Evolutionary conservation across 2,113 vertebrate genomes (phyloP).

Genomic region (Grammomys surdaster): DNA sequence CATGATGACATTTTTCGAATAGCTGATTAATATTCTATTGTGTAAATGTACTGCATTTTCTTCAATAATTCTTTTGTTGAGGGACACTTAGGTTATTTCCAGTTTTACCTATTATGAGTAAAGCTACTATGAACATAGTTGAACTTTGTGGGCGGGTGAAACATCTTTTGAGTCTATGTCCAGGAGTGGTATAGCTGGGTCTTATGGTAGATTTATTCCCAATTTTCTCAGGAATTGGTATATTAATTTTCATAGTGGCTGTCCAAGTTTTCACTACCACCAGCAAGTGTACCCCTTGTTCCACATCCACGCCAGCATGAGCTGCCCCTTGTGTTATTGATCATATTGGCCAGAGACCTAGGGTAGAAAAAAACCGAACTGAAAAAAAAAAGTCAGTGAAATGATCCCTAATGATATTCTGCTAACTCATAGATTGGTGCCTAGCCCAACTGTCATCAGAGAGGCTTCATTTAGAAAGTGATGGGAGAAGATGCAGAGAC

Average conservation of each 20-base stretch:
- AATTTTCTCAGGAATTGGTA: not conserved
- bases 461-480: not conserved
- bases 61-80: not conserved
- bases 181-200: not conserved
- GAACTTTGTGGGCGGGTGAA: not conserved
- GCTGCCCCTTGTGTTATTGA: not conserved
- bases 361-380: not conserved
- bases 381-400: not conserved
- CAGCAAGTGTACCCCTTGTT: not conserved
- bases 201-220: not conserved
- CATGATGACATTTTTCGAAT: not conserved
- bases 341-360: not conserved
- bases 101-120: not conserved
- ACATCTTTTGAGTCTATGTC: not conserved
- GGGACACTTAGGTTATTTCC: not conserved
- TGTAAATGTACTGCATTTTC: not conserved
- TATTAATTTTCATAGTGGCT: not conserved
- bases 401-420: not conserved
- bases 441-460: no score
- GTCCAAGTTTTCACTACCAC: not conserved
- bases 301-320: not conserved
- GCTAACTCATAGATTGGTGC: not conserved
- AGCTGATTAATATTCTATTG: not conserved
- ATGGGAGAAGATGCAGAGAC: not conserved
- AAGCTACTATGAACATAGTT: not conserved